Evolutionary conservation across 2,888 invertebrate species (phyloP).

Genomic region (Luffia ferchaultella): DNA sequence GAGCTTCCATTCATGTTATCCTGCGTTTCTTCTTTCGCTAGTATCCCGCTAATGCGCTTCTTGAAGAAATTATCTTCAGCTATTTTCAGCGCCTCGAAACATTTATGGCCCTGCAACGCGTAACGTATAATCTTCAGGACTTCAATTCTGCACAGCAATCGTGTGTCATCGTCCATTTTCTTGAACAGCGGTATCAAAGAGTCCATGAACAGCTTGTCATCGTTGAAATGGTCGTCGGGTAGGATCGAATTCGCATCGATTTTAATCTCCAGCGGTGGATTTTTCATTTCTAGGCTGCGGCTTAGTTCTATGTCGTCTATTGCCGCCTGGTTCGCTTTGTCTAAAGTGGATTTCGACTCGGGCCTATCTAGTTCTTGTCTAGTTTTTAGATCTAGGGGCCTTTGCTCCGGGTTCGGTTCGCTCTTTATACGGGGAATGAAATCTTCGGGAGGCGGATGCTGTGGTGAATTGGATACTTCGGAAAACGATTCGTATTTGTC

Average conservation of each 20-base stretch:
- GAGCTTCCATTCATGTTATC: slow-evolving; percentile 17
- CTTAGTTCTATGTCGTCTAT: slow-evolving; percentile 17
- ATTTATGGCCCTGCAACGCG: slow-evolving; percentile 44
- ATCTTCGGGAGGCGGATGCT: slow-evolving; percentile 42
- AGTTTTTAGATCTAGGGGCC: slow-evolving; percentile 40
- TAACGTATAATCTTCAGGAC: slow-evolving; percentile 48
- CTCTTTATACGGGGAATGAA: slow-evolving; percentile 14
- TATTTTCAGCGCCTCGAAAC: slow-evolving; percentile 38
- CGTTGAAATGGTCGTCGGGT: slow-evolving; percentile 52
- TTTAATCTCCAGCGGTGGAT: slow-evolving; percentile 38
- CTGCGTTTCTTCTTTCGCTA: slow-evolving; percentile 32
- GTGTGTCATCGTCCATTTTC: slow-evolving; percentile 53
- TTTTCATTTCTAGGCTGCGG: slow-evolving; percentile 21
- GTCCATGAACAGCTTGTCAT: slow-evolving; percentile 53
- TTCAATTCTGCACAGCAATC: slow-evolving; percentile 46
- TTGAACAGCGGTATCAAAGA: slow-evolving; percentile 49
- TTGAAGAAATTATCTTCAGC: slow-evolving; percentile 40
- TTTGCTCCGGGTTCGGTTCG: slow-evolving; percentile 15
- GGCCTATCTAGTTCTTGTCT: slow-evolving; percentile 32
- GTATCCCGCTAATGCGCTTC: slow-evolving; percentile 28
- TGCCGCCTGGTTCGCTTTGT: slow-evolving; percentile 38
- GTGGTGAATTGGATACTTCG: slow-evolving; percentile 51
- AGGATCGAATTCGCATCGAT: slow-evolving; percentile 48
- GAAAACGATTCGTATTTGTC: slow-evolving; percentile 55
- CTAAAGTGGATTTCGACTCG: slow-evolving; percentile 22